Evolutionary conservation across 2,797 vertebrate genomes (phyloP).

Genomic region (Bovichtus variegatus): DNA sequence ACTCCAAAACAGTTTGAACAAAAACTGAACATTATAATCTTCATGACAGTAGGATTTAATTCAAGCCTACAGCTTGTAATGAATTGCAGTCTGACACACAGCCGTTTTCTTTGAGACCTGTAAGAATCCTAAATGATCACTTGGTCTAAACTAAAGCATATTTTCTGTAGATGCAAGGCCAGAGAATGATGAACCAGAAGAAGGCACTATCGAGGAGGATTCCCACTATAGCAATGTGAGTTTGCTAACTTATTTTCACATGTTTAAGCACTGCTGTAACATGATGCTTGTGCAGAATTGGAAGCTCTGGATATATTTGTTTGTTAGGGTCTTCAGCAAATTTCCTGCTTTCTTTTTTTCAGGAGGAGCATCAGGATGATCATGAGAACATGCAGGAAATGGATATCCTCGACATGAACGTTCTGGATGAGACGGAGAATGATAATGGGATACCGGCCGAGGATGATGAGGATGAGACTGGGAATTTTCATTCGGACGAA

Average conservation of each 20-base stretch:
- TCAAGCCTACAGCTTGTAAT: no score
- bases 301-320: neutral
- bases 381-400: slow-evolving; percentile 90
- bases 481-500: slow-evolving; percentile 82
- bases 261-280: neutral
- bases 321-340: neutral
- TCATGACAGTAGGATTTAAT: no score
- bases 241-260: neutral
- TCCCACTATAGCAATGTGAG: slow-evolving; percentile 91
- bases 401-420: slow-evolving; percentile 92
- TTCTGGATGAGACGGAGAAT: slow-evolving; percentile 91
- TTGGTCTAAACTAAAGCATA: slow-evolving; percentile 7
- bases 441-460: slow-evolving; percentile 85
- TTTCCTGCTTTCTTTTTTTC: neutral
- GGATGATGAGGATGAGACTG: slow-evolving; percentile 81
- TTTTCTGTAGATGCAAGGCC: slow-evolving; percentile 83
- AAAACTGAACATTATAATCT: no score
- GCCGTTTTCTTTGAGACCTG: neutral
- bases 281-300: neutral
- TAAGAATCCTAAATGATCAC: neutral
- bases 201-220: slow-evolving; percentile 91
- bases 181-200: slow-evolving; percentile 90
- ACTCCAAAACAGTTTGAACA: neutral
- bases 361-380: slow-evolving; percentile 89
- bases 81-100: neutral